These are phyloP conservation scores for Syngnathus scovelli DNA, from an alignment of 2,113 vertebrate genomes.

Conservation along the genomic window DNA sequence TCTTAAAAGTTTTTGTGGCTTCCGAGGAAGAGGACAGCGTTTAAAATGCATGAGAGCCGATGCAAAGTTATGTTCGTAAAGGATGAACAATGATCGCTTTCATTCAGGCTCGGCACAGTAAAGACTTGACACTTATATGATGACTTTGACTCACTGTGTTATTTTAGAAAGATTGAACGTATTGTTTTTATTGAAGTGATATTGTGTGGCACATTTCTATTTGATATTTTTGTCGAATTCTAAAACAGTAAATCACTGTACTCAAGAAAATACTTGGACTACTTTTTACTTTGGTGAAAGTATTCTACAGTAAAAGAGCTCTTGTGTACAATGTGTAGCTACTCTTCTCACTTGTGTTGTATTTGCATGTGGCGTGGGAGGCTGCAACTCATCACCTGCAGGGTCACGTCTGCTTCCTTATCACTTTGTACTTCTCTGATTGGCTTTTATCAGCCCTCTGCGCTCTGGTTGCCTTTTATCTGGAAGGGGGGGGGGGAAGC, in stretches of 20 bases:
- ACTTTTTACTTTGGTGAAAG: background rate
- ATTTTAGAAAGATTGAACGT: too few relatives aligned
- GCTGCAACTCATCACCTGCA: conserved; percentile 48
- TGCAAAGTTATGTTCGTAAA: conserved; percentile 2
- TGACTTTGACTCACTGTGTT: background rate
- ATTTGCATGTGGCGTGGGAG: conserved; percentile 30
- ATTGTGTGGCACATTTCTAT: background rate
- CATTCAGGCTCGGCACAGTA: background rate
- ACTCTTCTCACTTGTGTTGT: background rate
- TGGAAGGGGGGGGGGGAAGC: background rate
- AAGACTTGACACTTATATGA: background rate
- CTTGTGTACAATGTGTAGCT: background rate
- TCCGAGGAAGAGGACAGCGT: background rate
- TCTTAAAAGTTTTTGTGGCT: conserved; percentile 11
- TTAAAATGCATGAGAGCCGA: conserved; percentile 19
- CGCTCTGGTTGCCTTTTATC: conserved; percentile 61
- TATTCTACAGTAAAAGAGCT: background rate
- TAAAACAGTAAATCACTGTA: too few relatives aligned
- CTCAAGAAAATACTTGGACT: too few relatives aligned
- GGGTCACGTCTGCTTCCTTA: conserved; percentile 50
- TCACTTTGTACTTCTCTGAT: conserved; percentile 48
- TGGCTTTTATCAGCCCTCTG: conserved; percentile 50
- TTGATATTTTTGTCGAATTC: background rate
- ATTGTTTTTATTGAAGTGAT: background rate
- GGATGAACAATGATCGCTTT: conserved; percentile 5